Base-by-base conservation (phyloP, 2,797 vertebrate genomes). In the Spinibarbus caldwelli region DNA sequence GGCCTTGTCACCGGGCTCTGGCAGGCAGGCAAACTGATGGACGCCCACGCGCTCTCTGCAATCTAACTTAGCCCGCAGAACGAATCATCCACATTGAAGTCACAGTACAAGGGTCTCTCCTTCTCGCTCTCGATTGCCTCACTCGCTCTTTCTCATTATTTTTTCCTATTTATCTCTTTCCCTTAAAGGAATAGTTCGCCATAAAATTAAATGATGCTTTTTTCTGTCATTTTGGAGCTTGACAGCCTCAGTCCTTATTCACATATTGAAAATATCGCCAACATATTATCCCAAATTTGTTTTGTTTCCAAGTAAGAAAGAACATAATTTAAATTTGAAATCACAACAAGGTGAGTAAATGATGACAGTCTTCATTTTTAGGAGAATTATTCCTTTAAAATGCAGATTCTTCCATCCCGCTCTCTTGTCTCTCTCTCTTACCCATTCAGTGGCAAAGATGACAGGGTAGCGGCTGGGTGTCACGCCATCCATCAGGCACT, bases 401-500 rank as follows among this genome's bases (percentile, higher is more conserved):
- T 67, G 14, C 23, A 52, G 12, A 67, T 76, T 15, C n/a, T 29
- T 67, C 34, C 6, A 23, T 38, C 3, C 19, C n/a, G 3, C 57
- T 66, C 17, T 71, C 21, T 62, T 62, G 15, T 34, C 23, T 66
- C 17, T 31, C 45, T 54, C 36, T 52, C 10, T 68, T 34, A 9
- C 26, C n/a, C 47, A 38, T 47, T 66, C 49, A 43, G 62, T 78
- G 78, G 36, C 52, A 64, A 76, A 71, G 89, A 89, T 92, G 93
- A 92, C 92, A 94, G 89, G 86, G 89, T 72, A 87, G 89, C 8
- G 72, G 89, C 87, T 41, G 71, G 86, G 89, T 93, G 93, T 93
- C 93, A 90, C 88, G 86, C 93, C 92, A 93, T 94, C 93, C 90
- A 92, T 94, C 94, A 94, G 91, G 82, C 90, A 90, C 91, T 92